These are phyloP conservation scores for Nycteola revayana DNA, from an alignment of 2,888 invertebrate species.

Conservation along the genomic window DNA sequence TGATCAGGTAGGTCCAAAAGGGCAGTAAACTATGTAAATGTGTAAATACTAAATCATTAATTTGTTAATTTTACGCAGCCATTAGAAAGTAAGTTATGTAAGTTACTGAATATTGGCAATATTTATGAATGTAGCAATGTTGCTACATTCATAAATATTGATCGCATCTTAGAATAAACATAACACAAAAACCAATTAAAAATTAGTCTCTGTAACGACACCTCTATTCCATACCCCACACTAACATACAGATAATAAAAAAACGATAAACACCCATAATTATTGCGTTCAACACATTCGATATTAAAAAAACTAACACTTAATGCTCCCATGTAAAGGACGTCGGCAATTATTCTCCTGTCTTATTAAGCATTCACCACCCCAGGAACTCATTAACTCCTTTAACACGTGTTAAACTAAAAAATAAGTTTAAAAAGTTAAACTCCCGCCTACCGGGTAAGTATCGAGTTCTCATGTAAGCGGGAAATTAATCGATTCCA, in stretches of 20 bases:
- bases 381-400: slow-evolving; percentile 55
- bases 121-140: too few relatives aligned
- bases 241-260: slow-evolving; percentile 1
- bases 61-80: too few relatives aligned
- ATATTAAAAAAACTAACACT: slow-evolving; percentile 19
- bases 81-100: too few relatives aligned
- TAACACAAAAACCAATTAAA: neutral
- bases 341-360: slow-evolving; percentile 53
- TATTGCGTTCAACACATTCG: slow-evolving; percentile 15
- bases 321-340: slow-evolving; percentile 23
- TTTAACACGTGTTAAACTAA: slow-evolving; percentile 58
- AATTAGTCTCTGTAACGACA: slow-evolving; percentile 5
- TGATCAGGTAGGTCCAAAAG: too few relatives aligned
- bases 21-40: too few relatives aligned
- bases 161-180: slow-evolving; percentile 3
- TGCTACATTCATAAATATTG: neutral
- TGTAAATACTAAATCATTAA: too few relatives aligned
- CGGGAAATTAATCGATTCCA: slow-evolving; percentile 50
- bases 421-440: slow-evolving; percentile 30
- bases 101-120: too few relatives aligned
- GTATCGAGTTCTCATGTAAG: slow-evolving; percentile 47
- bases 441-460: slow-evolving; percentile 27
- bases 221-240: neutral
- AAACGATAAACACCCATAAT: slow-evolving; percentile 4
- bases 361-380: slow-evolving; percentile 57